Percentiles rank a stretch among this genome's conserved stretches.
phyloP scores from a whole-genome alignment of 1,140 invertebrate genomes.

The Saccostrea glomerata region DNA sequence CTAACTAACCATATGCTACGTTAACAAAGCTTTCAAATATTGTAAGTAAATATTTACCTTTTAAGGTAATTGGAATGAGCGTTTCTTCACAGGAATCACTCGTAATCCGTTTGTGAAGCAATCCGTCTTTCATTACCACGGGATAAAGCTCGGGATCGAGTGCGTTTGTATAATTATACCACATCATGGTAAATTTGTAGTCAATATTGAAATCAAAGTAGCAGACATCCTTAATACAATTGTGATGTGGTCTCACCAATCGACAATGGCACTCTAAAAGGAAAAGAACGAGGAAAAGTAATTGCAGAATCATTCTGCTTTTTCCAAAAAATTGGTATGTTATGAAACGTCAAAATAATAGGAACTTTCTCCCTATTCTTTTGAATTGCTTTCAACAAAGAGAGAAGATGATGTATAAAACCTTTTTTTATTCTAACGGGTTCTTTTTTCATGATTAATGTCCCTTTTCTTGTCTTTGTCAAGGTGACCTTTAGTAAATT shows the following conservation, averaged over 20 bases:
- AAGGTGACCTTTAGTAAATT: too few relatives aligned
- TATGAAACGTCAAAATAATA: too few relatives aligned
- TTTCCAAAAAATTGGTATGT: neutral
- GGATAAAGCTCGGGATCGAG: neutral
- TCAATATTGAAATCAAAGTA: neutral
- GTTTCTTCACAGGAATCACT: neutral
- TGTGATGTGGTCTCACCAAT: neutral
- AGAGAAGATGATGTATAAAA: too few relatives aligned
- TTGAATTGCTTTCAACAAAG: too few relatives aligned
- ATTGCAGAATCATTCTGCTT: neutral
- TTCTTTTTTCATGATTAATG: too few relatives aligned
- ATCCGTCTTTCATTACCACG: neutral
- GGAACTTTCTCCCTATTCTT: too few relatives aligned
- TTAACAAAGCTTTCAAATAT: too few relatives aligned
- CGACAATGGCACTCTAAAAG: neutral
- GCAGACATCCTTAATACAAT: neutral
- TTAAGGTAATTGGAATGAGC: neutral
- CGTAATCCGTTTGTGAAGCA: neutral
- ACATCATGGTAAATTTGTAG: neutral
- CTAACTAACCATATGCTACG: too few relatives aligned
- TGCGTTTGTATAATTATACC: neutral
- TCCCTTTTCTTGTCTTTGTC: too few relatives aligned
- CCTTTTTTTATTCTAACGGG: too few relatives aligned
- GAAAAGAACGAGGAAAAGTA: neutral
- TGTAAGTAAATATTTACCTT: neutral